Percentiles rank a stretch among this genome's conserved stretches.
Conservation (phyloP, 2,888 invertebrate species). For the Eutolmus rufibarbis region DNA sequence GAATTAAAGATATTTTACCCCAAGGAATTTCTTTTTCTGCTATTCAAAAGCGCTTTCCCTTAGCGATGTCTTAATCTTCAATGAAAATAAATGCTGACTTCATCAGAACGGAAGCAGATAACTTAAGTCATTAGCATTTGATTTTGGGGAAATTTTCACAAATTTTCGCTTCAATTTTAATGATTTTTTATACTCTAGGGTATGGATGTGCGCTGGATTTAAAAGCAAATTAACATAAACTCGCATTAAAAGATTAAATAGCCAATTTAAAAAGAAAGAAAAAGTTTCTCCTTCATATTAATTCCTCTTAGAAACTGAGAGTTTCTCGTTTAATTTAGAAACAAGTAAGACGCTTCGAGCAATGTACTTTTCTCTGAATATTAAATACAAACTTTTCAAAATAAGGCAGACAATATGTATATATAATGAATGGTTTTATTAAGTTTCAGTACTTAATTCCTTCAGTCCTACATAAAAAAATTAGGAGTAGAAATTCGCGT, state of each 20-base stretch:
- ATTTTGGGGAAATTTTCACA: background rate
- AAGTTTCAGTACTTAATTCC: too few species aligned
- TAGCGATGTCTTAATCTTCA: background rate
- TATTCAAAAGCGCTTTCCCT: background rate
- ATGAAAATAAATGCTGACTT: background rate
- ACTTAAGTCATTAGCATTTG: background rate
- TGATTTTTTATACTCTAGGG: background rate
- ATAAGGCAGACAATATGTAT: too few species aligned
- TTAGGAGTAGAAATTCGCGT: too few species aligned
- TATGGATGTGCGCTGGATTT: background rate
- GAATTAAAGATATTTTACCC: background rate
- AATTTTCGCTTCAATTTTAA: background rate
- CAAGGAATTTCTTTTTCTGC: background rate
- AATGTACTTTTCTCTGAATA: background rate
- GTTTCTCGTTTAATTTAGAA: background rate
- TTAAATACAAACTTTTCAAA: background rate
- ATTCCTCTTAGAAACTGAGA: background rate
- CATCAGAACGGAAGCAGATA: background rate
- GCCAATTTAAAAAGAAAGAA: background rate
- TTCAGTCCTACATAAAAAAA: too few species aligned
- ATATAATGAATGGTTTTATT: too few species aligned
- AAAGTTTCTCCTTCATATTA: background rate
- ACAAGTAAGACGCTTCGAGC: background rate
- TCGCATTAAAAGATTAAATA: background rate
- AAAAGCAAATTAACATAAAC: background rate